phyloP scores from a whole-genome alignment of 2,888 invertebrate genomes.

The Thereva nobilitata region DNA sequence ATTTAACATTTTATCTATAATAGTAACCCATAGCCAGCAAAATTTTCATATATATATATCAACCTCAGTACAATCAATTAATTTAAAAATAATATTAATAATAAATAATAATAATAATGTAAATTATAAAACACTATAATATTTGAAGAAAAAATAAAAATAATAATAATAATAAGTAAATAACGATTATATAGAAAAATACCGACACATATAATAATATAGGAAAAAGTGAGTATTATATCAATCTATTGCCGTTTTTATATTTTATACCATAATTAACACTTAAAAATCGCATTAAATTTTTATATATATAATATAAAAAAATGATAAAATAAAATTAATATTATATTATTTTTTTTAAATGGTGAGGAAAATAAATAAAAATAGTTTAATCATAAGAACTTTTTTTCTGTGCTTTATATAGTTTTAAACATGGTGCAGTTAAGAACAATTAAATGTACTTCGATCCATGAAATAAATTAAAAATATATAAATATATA shows the following conservation, averaged over 20 bases:
- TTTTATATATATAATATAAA: too few species aligned
- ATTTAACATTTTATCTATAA: constrained; percentile 13
- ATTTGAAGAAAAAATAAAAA: too few species aligned
- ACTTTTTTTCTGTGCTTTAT: constrained; percentile 18
- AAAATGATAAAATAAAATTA: background rate
- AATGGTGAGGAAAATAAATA: background rate
- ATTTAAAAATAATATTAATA: constrained; percentile 10
- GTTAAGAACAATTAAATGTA: constrained; percentile 20
- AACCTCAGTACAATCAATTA: constrained; percentile 18
- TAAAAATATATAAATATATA: constrained; percentile 18
- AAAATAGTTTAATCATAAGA: constrained; percentile 1
- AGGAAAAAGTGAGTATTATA: too few species aligned
- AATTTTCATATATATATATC: background rate
- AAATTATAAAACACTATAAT: too few species aligned
- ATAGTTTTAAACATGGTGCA: constrained; percentile 14
- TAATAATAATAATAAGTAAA: too few species aligned
- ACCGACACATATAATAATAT: too few species aligned
- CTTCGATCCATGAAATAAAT: constrained; percentile 15
- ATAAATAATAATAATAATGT: too few species aligned
- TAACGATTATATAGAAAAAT: too few species aligned
- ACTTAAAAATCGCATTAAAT: too few species aligned
- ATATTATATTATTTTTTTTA: constrained; percentile 12
- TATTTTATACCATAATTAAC: too few species aligned
- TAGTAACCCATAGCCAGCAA: constrained; percentile 31
- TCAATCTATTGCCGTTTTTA: too few species aligned